phyloP scores from a whole-genome alignment of 2,797 vertebrate species.

The Merluccius polli region DNA sequence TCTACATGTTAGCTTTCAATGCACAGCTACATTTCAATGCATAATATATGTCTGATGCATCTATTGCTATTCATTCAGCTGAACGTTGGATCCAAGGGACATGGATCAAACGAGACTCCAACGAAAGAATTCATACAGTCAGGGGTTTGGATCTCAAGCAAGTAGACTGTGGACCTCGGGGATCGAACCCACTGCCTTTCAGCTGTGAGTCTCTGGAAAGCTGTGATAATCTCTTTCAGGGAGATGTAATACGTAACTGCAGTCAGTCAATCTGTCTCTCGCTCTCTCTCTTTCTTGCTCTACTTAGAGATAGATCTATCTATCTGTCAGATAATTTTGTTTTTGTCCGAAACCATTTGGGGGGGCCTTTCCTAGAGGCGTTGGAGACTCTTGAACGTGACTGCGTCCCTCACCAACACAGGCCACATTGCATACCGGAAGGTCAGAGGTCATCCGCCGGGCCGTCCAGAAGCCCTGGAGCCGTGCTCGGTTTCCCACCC shows the following conservation, averaged over 20 bases:
- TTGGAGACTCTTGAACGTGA: conserved; percentile 27
- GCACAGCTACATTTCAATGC: neutral
- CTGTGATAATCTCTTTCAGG: too few species aligned
- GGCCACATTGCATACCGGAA: conserved; percentile 49
- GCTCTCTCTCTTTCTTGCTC: too few species aligned
- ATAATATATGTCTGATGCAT: neutral
- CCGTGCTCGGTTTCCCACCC: conserved; percentile 15
- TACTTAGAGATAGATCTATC: too few species aligned
- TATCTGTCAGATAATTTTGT: too few species aligned
- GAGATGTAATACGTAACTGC: too few species aligned
- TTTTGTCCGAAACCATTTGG: too few species aligned
- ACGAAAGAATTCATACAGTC: too few species aligned
- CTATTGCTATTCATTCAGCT: neutral
- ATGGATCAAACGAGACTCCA: neutral
- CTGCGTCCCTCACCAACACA: conserved; percentile 21
- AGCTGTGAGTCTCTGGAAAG: too few species aligned
- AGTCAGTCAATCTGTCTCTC: too few species aligned
- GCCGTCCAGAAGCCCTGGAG: conserved; percentile 50
- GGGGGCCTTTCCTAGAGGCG: too few species aligned
- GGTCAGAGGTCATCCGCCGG: conserved; percentile 52
- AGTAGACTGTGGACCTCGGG: too few species aligned
- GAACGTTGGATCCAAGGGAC: neutral
- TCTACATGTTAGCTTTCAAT: neutral
- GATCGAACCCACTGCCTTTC: too few species aligned
- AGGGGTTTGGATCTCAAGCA: neutral